Base-by-base conservation (phyloP, 2,113 vertebrate genomes). In the Thymallus thymallus region DNA sequence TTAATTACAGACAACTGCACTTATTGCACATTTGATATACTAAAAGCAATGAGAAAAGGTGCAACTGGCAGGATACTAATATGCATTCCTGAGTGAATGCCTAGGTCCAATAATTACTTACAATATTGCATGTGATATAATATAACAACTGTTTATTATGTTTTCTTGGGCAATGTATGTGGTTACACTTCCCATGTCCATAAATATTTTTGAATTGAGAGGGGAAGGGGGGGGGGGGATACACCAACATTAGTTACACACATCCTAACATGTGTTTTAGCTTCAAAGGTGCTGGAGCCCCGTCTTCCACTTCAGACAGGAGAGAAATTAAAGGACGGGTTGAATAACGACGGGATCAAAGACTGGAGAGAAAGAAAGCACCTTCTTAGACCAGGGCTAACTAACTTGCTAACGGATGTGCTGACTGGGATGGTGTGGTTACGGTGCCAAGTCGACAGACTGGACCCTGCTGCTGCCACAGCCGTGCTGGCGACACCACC, bases 391-490 rank as follows among this genome's bases (percentile, higher is more conserved):
- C n/a, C 26, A 23, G 68, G 29, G 22, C 56, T n/a, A 51, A 18
- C 48, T 41, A 51, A 18, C 48, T 51, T 18, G 14, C 48, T 51
- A 16, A 70, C 56, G 74, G 81, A 81, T 75, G 30, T 41, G 30
- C 71, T 74, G 84, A 73, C 82, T 76, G 78, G 77, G 82, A 83
- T 79, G 67, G 64, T 16, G 18, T 23, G 1, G 68, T 51, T 22
- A 69, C 24, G n/a, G 20, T 71, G 80, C 85, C 82, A 79, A 75
- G 77, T 84, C 78, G 82, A 79, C 85, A 84, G 82, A 82, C 55
- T 65, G 73, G 73, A 76, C 65, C 80, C 76, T 14, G 79, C 78
- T 80, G 75, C 66, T 58, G n/a, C 46, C 61, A 45, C 45, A 29
- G 41, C 18, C 41, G 18, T 14, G 61, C 60, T 61, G 71, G 29